These are phyloP conservation scores for Itoplectis maculator DNA, from an alignment of 2,888 invertebrate genomes.

Conservation along the genomic window DNA sequence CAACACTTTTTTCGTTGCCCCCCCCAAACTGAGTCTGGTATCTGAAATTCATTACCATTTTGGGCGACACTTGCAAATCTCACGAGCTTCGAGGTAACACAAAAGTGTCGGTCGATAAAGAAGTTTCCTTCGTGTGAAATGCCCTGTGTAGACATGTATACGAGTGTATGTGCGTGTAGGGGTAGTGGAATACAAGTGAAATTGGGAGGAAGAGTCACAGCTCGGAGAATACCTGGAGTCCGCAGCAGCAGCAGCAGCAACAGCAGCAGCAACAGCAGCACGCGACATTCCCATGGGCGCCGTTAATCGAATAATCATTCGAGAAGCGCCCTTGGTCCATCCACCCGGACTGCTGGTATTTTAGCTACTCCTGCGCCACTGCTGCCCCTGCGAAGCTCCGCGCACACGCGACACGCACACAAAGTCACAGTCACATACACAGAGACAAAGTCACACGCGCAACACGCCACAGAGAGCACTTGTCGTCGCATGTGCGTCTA, in stretches of 20 bases:
- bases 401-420: too few species aligned
- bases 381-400: too few species aligned
- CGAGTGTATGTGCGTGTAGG: background rate
- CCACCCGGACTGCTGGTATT: background rate
- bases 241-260: background rate
- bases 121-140: too few species aligned
- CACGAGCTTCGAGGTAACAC: too few species aligned
- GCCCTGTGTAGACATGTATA: too few species aligned
- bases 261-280: background rate
- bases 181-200: background rate
- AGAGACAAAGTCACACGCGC: conserved; percentile 42
- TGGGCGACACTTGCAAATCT: too few species aligned
- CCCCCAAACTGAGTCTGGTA: too few species aligned
- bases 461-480: conserved; percentile 10
- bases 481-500: conserved; percentile 26
- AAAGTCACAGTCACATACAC: background rate
- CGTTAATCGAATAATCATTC: conserved; percentile 63
- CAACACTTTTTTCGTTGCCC: too few species aligned
- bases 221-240: background rate
- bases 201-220: background rate
- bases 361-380: background rate
- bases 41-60: too few species aligned
- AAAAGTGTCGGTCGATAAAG: too few species aligned
- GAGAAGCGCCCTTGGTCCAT: conserved; percentile 45
- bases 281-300: conserved; percentile 57